Conservation (phyloP, 1,140 invertebrate species). For the Hycleus phaleratus region DNA sequence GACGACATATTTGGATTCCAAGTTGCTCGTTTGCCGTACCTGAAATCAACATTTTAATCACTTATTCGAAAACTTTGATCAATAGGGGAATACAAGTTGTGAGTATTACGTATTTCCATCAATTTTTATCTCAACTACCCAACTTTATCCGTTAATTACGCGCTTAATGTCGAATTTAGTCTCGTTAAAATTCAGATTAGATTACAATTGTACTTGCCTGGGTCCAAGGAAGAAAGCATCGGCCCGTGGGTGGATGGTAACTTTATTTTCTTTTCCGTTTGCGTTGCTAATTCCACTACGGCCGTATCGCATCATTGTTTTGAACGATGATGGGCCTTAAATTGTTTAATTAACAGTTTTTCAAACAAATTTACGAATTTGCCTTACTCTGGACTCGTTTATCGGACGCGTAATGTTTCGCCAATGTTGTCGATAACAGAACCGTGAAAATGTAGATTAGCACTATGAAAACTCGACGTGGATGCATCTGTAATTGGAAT, state of each 20-base stretch:
- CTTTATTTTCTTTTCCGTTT: constrained; percentile 16
- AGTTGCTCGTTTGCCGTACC: constrained; percentile 33
- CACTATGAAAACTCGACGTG: constrained; percentile 14
- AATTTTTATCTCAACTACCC: background rate
- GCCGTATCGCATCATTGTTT: constrained; percentile 26
- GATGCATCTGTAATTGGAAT: constrained; percentile 21
- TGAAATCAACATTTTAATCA: constrained; percentile 14
- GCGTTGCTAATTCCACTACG: constrained; percentile 8
- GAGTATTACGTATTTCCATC: background rate
- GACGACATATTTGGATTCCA: constrained; percentile 6
- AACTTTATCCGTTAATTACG: background rate
- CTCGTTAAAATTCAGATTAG: background rate
- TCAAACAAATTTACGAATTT: background rate
- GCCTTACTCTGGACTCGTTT: constrained; percentile 20
- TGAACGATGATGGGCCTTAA: constrained; percentile 16
- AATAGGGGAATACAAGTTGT: background rate
- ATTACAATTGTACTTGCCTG: background rate
- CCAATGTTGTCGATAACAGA: constrained; percentile 9
- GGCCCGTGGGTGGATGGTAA: constrained; percentile 23
- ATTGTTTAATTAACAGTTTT: background rate
- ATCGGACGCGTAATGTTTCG: constrained; percentile 15
- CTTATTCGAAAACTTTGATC: constrained; percentile 9
- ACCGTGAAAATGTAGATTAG: constrained; percentile 17
- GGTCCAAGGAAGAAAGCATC: constrained; percentile 22
- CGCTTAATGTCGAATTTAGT: background rate